Conservation (phyloP, 2,797 vertebrate genomes). For the Hirundo rustica region DNA sequence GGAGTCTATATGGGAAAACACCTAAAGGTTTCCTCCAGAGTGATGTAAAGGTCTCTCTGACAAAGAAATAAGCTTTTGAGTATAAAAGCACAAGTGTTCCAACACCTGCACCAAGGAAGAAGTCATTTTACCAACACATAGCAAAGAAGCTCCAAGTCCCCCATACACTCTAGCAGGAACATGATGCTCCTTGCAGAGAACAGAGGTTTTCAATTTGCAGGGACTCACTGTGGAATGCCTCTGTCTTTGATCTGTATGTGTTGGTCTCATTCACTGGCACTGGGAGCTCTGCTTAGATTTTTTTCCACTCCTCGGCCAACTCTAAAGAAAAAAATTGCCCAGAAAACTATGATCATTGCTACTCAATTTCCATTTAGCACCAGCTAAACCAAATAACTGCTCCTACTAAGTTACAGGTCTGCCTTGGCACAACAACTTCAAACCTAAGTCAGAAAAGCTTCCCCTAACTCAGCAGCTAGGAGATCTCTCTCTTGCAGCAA, state of each 20-base stretch:
- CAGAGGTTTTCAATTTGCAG: neutral
- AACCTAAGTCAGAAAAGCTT: neutral
- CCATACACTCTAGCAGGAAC: rapidly evolving
- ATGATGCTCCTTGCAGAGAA: neutral
- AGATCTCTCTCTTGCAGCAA: neutral
- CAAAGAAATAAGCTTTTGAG: neutral
- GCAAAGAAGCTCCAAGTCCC: neutral
- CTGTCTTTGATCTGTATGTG: neutral
- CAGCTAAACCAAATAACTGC: neutral
- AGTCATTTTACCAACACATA: neutral
- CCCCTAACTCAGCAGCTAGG: neutral
- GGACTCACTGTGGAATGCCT: neutral
- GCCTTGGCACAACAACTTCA: neutral
- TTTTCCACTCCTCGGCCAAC: neutral
- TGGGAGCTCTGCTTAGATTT: neutral
- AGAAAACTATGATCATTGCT: neutral
- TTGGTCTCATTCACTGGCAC: neutral
- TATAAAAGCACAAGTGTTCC: neutral
- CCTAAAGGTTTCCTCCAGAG: neutral
- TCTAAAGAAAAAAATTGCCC: neutral
- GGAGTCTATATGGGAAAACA: neutral
- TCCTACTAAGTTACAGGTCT: neutral
- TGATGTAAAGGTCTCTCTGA: neutral
- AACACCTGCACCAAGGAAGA: neutral
- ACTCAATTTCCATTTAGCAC: neutral